Evolutionary conservation across 1,140 invertebrate species (phyloP).

Genomic region (Drosophila pectinifera): DNA sequence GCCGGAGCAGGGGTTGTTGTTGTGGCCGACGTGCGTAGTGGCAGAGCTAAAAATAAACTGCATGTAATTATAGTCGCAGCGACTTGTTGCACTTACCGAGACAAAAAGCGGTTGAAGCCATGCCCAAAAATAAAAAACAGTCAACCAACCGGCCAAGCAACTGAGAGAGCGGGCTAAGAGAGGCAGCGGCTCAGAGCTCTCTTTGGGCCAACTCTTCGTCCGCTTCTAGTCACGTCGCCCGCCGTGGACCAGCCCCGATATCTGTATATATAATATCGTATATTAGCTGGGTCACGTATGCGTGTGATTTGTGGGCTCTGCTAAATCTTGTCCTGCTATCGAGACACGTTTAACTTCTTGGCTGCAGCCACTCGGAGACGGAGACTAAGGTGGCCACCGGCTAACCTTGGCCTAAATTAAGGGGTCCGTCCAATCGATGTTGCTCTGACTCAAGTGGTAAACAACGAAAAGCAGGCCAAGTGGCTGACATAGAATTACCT

Average conservation of each 20-base stretch:
- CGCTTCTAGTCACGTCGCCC: constrained; percentile 42
- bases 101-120: constrained; percentile 35
- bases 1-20: constrained; percentile 29
- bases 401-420: constrained; percentile 73
- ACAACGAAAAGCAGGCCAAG: constrained; percentile 1
- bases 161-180: constrained; percentile 12
- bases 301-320: constrained; percentile 60
- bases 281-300: constrained; percentile 69
- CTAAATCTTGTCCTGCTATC: constrained; percentile 69
- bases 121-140: constrained; percentile 43
- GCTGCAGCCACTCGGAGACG: constrained; percentile 5
- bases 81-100: constrained; percentile 75
- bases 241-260: constrained; percentile 38
- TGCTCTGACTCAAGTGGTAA: constrained; percentile 27
- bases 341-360: constrained; percentile 59
- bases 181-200: neutral
- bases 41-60: constrained; percentile 76
- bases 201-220: constrained; percentile 19
- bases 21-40: constrained; percentile 39
- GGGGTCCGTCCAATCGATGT: constrained; percentile 1
- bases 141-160: constrained; percentile 18
- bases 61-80: constrained; percentile 73
- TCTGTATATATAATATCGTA: constrained; percentile 9
- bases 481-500: neutral
- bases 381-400: constrained; percentile 33